Base-by-base conservation (phyloP, 1,140 invertebrate genomes). In the Patella vulgata region DNA sequence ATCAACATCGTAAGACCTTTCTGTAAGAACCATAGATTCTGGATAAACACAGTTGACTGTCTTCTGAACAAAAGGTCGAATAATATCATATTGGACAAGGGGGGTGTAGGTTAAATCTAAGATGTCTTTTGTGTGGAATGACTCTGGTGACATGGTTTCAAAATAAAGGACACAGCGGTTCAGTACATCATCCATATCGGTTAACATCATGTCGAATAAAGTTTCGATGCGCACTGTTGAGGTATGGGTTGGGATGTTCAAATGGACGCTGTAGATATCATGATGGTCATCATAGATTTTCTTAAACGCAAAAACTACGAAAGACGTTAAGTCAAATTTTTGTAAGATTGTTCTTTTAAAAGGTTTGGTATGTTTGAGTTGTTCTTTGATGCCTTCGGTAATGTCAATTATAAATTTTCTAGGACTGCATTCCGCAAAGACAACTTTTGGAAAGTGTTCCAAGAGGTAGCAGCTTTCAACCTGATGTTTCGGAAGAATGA, bases 401-500 rank as follows among this genome's bases (percentile, higher is more conserved):
- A 62, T 36, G 42, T 67, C 59, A 43, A 67, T 55, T 5, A 57
- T 27, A 47, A 67, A 67, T 39, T 58, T 67, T n/a, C 65, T 50
- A 5, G 65, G 65, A 2, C 33, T n/a, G 17, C 58, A 62, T 21
- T 28, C 33, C 1, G 55, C 54, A 36, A 36, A 36, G 33, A 14
- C 5, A 36, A 36, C 33, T 14, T 36, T 36, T 14, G 5, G 33
- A 36, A 36, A 36, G 5, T 14, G 5, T 8, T 14, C 5, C 5
- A 8, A 8, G 5, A 36, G 14, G 14, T 36, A 14, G 5, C 14
- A 5, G 14, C 6, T 36, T 8, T 5, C 5, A 14, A 36, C 33
- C 6, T 36, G 6, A 8, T 36, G 6, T 36, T 36, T 36, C 5
- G 33, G 33, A 8, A 36, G 33, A 14, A 36, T 14, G 14, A 36